Conservation (phyloP, 2,888 invertebrate species). For the Branchellion lobata region DNA sequence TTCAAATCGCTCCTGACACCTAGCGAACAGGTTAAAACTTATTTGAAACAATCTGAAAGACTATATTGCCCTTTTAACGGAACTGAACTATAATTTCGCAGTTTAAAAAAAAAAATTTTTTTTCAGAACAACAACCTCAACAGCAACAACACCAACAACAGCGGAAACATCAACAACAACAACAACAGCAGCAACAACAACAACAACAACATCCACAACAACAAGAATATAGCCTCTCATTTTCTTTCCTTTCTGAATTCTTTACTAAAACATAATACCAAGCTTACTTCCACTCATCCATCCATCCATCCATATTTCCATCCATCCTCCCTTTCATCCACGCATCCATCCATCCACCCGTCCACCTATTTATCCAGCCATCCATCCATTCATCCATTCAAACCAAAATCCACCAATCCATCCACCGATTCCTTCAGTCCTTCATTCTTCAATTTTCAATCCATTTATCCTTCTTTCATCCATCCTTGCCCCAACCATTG, state of each 20-base stretch:
- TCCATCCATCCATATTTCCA: not conserved
- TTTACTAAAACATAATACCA: too few relatives aligned
- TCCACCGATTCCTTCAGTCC: not conserved
- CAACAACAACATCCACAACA: too few relatives aligned
- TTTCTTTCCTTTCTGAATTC: too few relatives aligned
- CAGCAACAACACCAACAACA: not conserved
- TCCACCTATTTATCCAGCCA: not conserved
- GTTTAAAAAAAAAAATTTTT: not conserved
- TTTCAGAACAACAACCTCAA: not conserved
- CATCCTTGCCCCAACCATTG: not conserved
- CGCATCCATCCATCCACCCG: too few relatives aligned
- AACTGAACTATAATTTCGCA: too few relatives aligned
- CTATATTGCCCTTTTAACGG: too few relatives aligned
- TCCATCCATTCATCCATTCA: not conserved
- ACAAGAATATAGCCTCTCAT: too few relatives aligned
- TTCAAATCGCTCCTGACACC: not conserved
- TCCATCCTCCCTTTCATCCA: not conserved
- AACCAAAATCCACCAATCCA: not conserved
- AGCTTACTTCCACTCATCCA: not conserved
- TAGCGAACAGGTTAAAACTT: slow-evolving; percentile 7
- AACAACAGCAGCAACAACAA: not conserved
- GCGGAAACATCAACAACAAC: not conserved
- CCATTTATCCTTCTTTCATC: not conserved
- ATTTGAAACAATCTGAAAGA: not conserved
- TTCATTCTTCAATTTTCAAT: not conserved